Conservation (phyloP, 2,113 vertebrate genomes). For the Stercorarius parasiticus region DNA sequence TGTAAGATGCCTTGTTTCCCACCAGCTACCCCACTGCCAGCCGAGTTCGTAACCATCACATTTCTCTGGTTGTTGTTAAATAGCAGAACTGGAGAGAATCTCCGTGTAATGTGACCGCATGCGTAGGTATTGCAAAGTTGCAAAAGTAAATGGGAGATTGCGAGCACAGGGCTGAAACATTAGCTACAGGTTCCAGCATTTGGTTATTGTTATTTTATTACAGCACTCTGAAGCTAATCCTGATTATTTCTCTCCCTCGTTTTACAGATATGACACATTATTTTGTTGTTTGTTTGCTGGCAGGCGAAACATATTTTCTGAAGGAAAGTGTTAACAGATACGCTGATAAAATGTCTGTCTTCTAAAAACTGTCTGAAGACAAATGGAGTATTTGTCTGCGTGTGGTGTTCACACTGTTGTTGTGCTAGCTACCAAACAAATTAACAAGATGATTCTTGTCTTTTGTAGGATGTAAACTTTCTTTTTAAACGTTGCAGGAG, state of each 20-base stretch:
- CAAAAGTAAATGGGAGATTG: background rate
- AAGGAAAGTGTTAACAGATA: constrained; percentile 66
- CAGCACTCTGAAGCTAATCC: constrained; percentile 6
- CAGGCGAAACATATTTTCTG: constrained; percentile 60
- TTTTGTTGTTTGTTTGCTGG: constrained; percentile 64
- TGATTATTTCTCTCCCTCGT: background rate
- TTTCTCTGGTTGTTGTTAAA: background rate
- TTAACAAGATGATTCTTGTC: constrained; percentile 47
- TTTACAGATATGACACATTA: constrained; percentile 42
- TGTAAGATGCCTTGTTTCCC: background rate
- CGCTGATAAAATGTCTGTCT: constrained; percentile 59
- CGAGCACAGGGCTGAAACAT: background rate
- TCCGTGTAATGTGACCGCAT: fast-evolving
- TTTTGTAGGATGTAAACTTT: background rate
- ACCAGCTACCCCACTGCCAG: background rate
- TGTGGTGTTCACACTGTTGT: constrained; percentile 42
- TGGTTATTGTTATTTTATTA: background rate
- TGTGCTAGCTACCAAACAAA: constrained; percentile 19
- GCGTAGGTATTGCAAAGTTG: background rate
- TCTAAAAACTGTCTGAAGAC: constrained; percentile 57
- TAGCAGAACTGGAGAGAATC: background rate
- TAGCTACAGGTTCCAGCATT: background rate
- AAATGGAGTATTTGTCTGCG: constrained; percentile 48
- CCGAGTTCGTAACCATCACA: fast-evolving
- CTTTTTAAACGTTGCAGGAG: background rate